phyloP scores from a whole-genome alignment of 2,888 invertebrate species.

The Mamestra brassicae region DNA sequence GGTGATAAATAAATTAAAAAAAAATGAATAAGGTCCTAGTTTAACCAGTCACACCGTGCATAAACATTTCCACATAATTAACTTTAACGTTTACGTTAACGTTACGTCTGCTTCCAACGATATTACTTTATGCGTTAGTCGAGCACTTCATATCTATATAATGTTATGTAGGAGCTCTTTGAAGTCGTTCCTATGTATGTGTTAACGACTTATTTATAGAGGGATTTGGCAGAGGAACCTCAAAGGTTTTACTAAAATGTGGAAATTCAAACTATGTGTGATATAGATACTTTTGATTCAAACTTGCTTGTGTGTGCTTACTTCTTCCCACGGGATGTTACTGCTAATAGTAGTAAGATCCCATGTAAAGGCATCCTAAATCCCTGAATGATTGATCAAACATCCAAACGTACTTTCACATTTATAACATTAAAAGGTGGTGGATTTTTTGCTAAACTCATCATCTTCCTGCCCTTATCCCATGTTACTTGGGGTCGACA shows the following conservation, averaged over 20 bases:
- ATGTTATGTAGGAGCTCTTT: conserved; percentile 30
- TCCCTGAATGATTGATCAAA: too few species aligned
- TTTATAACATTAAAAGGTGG: too few species aligned
- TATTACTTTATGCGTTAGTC: conserved; percentile 45
- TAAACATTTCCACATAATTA: conserved; percentile 56
- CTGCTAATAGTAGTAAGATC: too few species aligned
- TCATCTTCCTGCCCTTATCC: too few species aligned
- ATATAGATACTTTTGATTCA: neutral
- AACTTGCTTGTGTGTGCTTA: neutral
- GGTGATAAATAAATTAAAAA: too few species aligned
- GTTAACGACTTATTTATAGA: conserved; percentile 31
- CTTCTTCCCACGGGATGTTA: too few species aligned
- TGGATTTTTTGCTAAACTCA: too few species aligned
- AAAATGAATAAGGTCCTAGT: conserved; percentile 1
- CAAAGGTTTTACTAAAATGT: conserved; percentile 23
- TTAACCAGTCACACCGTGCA: conserved; percentile 3
- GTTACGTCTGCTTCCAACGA: conserved; percentile 40
- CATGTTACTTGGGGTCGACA: too few species aligned
- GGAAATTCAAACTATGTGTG: neutral
- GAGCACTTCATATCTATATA: conserved; percentile 42
- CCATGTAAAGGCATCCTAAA: too few species aligned
- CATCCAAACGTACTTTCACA: too few species aligned
- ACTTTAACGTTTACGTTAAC: conserved; percentile 41
- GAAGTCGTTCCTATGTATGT: conserved; percentile 17
- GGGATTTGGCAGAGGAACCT: neutral